Evolutionary conservation across 2,113 vertebrate species (phyloP), one percentile per base, ranked within the genome.

Genomic region (Macrotus californicus): DNA sequence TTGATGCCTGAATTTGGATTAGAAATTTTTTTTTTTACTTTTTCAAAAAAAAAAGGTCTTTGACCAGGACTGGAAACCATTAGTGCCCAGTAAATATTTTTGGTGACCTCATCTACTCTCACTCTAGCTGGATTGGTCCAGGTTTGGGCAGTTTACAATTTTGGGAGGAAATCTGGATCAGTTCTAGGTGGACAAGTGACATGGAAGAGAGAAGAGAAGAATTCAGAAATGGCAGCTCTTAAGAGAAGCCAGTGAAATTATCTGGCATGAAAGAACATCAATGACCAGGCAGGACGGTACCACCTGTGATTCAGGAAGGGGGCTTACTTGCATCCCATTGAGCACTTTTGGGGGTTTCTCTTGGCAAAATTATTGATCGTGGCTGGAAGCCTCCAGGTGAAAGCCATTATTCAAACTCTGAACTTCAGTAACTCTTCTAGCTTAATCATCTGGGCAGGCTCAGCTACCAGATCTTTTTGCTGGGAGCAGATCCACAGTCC

Each of bases 321-420:
- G 18, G 21, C 31, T 90, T 34, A 26, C 84, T 87, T 79, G 9
- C 10, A 43, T 54, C n/a, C 48, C 6, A 4, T 0, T 48, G 79
- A 94, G 43, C 52, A 26, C 48, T 95, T 95, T 83, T 52, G 80
- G 89, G 46, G 18, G 21, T 39, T 82, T 92, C 67, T 92, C 73
- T 82, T 94, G 94, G 94, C 83, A 22, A 93, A 86, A 76, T 39
- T 69, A 46, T 91, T 52, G 92, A 87, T 39, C 15, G 24, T 80
- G 69, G 50, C 26, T 89, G 54, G 87, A 88, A 72, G 79, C 89
- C 67, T 87, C 48, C 94, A 95, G 95, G 96, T 97, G 96, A 96
- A 97, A 96, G n/a, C 88, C 46, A 93, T 97, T 96, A 92, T 90
- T 91, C 84, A 46, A 87, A 39, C 88, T 41, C 22, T 41, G 48